These are phyloP conservation scores for Xenotilapia longispinis DNA, from an alignment of 2,113 vertebrate species.

Conservation along the genomic window DNA sequence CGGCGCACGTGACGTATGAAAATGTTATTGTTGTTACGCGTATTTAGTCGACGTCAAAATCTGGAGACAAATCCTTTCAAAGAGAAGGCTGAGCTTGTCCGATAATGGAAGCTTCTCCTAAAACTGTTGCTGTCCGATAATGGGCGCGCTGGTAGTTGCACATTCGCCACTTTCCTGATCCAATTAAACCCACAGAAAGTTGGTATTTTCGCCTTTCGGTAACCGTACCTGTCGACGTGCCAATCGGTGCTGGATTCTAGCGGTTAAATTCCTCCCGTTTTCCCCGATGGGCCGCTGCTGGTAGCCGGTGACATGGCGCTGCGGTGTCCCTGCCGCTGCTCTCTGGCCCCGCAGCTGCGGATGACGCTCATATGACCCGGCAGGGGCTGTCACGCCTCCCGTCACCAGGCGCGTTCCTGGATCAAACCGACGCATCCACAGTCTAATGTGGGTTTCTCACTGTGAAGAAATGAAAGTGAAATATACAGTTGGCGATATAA, in stretches of 20 bases:
- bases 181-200: background rate
- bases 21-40: background rate
- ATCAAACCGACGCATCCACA: background rate
- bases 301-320: background rate
- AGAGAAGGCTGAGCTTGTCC: background rate
- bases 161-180: background rate
- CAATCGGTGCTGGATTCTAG: background rate
- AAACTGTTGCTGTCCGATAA: background rate
- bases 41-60: background rate
- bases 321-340: background rate
- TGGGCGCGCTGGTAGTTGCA: background rate
- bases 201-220: accelerated
- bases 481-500: background rate
- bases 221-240: background rate
- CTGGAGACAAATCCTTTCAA: background rate
- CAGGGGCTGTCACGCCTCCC: constrained; percentile 30
- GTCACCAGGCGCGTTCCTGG: constrained; percentile 2
- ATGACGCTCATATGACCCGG: constrained; percentile 60
- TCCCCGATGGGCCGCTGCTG: background rate
- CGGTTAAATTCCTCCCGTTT: background rate
- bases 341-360: background rate
- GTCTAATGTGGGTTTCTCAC: background rate
- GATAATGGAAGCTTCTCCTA: background rate
- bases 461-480: background rate
- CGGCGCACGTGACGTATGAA: accelerated